Conservation (phyloP, 2,113 vertebrate species). For the Hirundichthys speculiger region DNA sequence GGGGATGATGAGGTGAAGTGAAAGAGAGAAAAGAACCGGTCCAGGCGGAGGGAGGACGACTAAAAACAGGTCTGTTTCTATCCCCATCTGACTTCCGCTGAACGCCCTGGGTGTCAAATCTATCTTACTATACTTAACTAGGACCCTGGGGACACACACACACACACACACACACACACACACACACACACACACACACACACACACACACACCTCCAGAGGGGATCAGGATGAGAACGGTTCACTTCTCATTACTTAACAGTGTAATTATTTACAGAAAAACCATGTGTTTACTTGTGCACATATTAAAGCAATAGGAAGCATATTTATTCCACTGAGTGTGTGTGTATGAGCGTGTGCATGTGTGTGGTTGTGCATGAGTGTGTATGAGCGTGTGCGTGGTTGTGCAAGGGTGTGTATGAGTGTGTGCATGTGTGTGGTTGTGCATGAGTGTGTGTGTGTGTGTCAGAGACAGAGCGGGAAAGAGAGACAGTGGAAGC, state of each 20-base stretch:
- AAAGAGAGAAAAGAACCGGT: slow-evolving; percentile 5
- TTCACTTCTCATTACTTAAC: slow-evolving; percentile 34
- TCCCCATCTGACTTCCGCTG: slow-evolving; percentile 39
- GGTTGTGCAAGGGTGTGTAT: too few relatives aligned
- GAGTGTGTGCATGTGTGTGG: too few relatives aligned
- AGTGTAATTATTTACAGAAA: slow-evolving; percentile 42
- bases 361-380: too few relatives aligned
- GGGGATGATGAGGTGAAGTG: slow-evolving; percentile 10
- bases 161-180: slow-evolving; percentile 7
- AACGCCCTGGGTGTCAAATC: slow-evolving; percentile 64
- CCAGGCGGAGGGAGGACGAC: not conserved
- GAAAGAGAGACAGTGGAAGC: too few relatives aligned
- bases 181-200: slow-evolving; percentile 8
- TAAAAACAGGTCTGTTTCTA: slow-evolving; percentile 44
- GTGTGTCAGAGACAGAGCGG: too few relatives aligned
- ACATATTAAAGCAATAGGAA: not conserved
- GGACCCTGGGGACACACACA: slow-evolving; percentile 36
- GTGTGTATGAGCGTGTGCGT: too few relatives aligned
- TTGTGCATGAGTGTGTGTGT: too few relatives aligned
- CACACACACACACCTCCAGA: slow-evolving; percentile 15
- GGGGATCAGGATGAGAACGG: slow-evolving; percentile 26
- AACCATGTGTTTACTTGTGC: not conserved
- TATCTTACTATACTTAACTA: slow-evolving; percentile 73
- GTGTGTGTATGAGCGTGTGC: too few relatives aligned
- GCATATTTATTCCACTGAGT: too few relatives aligned